phyloP scores from a whole-genome alignment of 2,888 invertebrate genomes.

The Pheosia tremula region DNA sequence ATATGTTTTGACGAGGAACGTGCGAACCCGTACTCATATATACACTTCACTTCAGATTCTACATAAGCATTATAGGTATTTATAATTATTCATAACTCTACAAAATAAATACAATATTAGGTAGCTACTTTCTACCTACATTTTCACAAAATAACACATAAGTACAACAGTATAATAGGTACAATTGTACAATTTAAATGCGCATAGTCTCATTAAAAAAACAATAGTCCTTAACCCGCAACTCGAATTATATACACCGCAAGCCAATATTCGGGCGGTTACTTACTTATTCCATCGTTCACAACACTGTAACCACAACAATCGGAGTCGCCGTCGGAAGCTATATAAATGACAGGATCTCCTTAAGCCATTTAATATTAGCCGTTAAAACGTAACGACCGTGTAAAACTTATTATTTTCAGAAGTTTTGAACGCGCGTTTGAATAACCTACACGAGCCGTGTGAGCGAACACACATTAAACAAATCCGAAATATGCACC shows the following conservation, averaged over 20 bases:
- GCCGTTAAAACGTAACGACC: slow-evolving; percentile 5
- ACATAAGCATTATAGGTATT: no score
- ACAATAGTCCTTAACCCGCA: not conserved
- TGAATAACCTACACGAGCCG: no score
- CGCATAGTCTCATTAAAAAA: no score
- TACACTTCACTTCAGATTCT: no score
- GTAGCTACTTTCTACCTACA: no score
- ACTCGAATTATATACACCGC: not conserved
- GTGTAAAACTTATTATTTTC: not conserved
- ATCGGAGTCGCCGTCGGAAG: slow-evolving; percentile 15
- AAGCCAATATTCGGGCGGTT: not conserved
- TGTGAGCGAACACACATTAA: not conserved
- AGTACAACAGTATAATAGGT: no score
- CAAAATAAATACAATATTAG: no score
- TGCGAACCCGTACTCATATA: no score
- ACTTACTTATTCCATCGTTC: not conserved
- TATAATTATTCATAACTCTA: no score
- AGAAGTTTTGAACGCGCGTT: not conserved
- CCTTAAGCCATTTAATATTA: slow-evolving; percentile 19
- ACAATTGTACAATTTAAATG: no score
- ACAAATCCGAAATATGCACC: not conserved
- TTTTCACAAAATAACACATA: no score
- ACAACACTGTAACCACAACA: not conserved
- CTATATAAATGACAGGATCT: slow-evolving; percentile 33
- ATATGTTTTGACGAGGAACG: no score